These are phyloP conservation scores for Drosophila setosimentum DNA, from an alignment of 2,888 invertebrate species.

Conservation along the genomic window DNA sequence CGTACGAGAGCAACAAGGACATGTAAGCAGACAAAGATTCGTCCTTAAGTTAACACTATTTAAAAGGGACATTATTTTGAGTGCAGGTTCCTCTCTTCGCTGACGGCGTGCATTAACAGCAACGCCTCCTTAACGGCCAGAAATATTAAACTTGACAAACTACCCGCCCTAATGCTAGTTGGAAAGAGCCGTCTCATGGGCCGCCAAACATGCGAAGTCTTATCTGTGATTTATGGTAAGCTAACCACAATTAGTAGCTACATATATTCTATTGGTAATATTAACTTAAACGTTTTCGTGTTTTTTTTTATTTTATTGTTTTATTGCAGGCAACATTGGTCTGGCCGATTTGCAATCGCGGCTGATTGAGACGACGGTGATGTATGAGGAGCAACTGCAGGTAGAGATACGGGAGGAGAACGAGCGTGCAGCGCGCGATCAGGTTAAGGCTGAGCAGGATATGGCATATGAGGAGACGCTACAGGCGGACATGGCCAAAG, in stretches of 20 bases:
- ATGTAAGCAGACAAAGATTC: conserved; percentile 86
- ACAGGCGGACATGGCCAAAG: conserved; percentile 91
- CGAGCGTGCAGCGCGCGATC: conserved; percentile 94
- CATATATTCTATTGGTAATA: not conserved
- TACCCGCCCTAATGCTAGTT: conserved; percentile 95
- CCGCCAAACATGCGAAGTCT: conserved; percentile 95
- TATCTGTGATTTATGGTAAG: conserved; percentile 94
- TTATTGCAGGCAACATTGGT: conserved; percentile 89
- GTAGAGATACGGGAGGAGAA: conserved; percentile 94
- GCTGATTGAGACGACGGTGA: conserved; percentile 94
- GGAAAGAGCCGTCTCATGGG: conserved; percentile 89
- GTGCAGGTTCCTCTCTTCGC: conserved; percentile 90
- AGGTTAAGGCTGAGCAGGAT: conserved; percentile 97
- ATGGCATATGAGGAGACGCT: conserved; percentile 96
- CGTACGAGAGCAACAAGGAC: conserved; percentile 93
- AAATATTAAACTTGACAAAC: conserved; percentile 93
- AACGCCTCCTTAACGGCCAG: conserved; percentile 94
- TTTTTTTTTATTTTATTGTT: too few relatives aligned
- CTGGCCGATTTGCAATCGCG: conserved; percentile 95
- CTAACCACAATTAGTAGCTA: not conserved
- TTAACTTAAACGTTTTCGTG: not conserved
- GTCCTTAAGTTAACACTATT: not conserved
- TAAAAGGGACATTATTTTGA: not conserved
- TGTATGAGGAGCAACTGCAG: conserved; percentile 91
- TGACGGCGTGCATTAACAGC: conserved; percentile 91